Percentiles rank a stretch among this genome's conserved stretches.
Evolutionary conservation across 2,888 invertebrate genomes (phyloP).

Genomic region (Pantelozetes paolii): DNA sequence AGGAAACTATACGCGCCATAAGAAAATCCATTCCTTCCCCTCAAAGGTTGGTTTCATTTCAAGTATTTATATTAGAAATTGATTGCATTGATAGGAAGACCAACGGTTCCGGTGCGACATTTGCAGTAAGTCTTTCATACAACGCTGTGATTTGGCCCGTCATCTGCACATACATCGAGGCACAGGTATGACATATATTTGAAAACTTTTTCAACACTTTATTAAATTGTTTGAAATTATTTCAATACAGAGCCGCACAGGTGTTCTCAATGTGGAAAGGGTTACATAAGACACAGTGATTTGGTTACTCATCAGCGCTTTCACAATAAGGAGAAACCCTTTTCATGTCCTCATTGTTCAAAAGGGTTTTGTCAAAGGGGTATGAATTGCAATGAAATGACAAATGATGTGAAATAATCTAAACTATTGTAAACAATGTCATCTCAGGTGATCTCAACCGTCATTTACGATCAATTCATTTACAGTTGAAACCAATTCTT

Average conservation of each 20-base stretch:
- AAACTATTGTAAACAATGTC: not conserved
- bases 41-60: conserved; percentile 41
- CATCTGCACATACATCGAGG: conserved; percentile 50
- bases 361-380: conserved; percentile 51
- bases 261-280: conserved; percentile 45
- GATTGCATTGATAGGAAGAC: conserved; percentile 46
- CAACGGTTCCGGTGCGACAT: conserved; percentile 49
- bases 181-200: conserved; percentile 48
- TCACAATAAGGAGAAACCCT: conserved; percentile 50
- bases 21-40: conserved; percentile 50
- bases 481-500: conserved; percentile 48
- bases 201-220: not conserved
- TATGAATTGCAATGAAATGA: conserved; percentile 35
- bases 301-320: conserved; percentile 51
- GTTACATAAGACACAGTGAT: conserved; percentile 51
- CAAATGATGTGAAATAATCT: too few relatives aligned
- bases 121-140: conserved; percentile 50
- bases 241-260: conserved; percentile 44
- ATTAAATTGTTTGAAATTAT: too few relatives aligned
- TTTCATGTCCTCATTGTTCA: conserved; percentile 50
- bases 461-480: conserved; percentile 50
- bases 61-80: not conserved
- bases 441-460: conserved; percentile 50
- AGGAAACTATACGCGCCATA: conserved; percentile 50
- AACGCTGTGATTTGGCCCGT: conserved; percentile 51